Evolutionary conservation across 2,113 vertebrate genomes (phyloP).

Genomic region (Polypterus bichir): DNA sequence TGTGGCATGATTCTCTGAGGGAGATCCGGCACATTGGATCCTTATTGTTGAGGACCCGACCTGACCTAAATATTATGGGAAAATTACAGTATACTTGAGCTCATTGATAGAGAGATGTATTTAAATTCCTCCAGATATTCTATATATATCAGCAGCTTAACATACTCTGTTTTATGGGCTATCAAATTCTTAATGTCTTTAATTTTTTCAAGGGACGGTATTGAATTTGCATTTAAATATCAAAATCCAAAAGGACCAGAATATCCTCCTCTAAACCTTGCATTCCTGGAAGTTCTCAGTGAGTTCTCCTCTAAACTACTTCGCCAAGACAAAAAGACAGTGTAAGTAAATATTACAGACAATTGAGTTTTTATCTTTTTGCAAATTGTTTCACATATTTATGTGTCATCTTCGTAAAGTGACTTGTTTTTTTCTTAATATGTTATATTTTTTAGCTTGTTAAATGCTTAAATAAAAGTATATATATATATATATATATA

Average conservation of each 20-base stretch:
- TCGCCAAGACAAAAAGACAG: slow-evolving; percentile 95
- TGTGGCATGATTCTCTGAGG: too few relatives aligned
- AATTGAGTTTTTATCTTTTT: not conserved
- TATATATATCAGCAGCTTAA: too few relatives aligned
- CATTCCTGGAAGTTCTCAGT: slow-evolving; percentile 92
- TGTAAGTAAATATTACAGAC: slow-evolving; percentile 62
- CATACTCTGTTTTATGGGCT: too few relatives aligned
- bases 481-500: too few relatives aligned
- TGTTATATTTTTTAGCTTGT: too few relatives aligned
- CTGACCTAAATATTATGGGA: too few relatives aligned
- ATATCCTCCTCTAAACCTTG: slow-evolving; percentile 85
- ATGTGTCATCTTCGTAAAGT: not conserved
- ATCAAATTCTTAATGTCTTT: not conserved
- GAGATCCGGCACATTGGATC: too few relatives aligned
- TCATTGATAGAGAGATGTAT: too few relatives aligned
- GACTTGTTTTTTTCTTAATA: not conserved
- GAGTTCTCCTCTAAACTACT: slow-evolving; percentile 96
- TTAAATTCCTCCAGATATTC: too few relatives aligned
- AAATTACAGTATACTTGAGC: too few relatives aligned
- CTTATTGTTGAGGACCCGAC: too few relatives aligned
- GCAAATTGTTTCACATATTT: not conserved
- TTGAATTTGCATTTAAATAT: slow-evolving; percentile 97
- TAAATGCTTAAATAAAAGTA: too few relatives aligned
- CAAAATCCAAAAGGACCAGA: slow-evolving; percentile 91
- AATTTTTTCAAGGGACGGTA: slow-evolving; percentile 67